A percentile compares a stretch with the other conserved stretches of the same genome.
These are phyloP conservation scores for Enteromius argenteus DNA, from an alignment of 2,797 vertebrate species.

Conservation along the genomic window DNA sequence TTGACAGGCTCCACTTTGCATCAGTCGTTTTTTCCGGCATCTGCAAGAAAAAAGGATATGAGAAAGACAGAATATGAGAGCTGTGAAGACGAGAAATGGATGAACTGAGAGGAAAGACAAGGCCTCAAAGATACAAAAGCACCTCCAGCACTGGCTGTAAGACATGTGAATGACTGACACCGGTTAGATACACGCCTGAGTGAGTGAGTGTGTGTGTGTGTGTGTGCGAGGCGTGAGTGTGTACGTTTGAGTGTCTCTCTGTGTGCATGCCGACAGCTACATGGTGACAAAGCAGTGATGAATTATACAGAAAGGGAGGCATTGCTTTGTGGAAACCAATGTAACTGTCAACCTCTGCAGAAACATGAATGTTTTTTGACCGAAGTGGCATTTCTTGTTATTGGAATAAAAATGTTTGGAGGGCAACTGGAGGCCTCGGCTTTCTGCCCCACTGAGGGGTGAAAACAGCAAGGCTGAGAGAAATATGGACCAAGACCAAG, in stretches of 20 bases:
- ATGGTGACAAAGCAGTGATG: conserved; percentile 63
- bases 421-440: conserved; percentile 46
- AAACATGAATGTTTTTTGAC: conserved; percentile 64
- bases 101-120: conserved; percentile 45
- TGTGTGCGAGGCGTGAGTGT: conserved; percentile 13
- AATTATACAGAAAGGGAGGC: conserved; percentile 65
- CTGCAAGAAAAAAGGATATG: conserved; percentile 45
- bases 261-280: conserved; percentile 52
- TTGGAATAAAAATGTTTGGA: conserved; percentile 61
- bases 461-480: conserved; percentile 24
- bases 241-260: background rate
- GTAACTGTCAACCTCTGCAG: conserved; percentile 63
- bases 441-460: conserved; percentile 38
- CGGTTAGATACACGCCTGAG: conserved; percentile 48
- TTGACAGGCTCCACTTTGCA: conserved; percentile 60
- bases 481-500: background rate
- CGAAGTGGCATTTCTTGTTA: conserved; percentile 65
- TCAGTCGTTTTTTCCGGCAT: conserved; percentile 50
- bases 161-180: conserved; percentile 60
- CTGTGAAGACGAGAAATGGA: conserved; percentile 44
- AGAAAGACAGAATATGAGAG: conserved; percentile 11
- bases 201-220: conserved; percentile 20
- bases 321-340: conserved; percentile 64
- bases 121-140: conserved; percentile 59
- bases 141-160: conserved; percentile 57